Base-by-base conservation (phyloP, 2,113 vertebrate genomes). In the Glaucidium brasilianum region DNA sequence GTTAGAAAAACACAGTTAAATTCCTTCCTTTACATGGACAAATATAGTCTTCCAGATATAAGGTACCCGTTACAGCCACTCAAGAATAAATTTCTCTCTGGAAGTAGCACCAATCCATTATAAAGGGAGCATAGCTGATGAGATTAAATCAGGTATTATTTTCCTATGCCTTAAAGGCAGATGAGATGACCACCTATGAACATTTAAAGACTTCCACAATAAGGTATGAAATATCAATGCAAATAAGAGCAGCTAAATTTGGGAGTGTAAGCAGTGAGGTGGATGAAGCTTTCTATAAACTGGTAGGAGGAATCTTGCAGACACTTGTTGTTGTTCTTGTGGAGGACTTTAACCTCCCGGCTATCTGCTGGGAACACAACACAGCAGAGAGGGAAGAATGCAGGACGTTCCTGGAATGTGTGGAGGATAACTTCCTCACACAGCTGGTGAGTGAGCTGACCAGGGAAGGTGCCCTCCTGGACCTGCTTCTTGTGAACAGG, bases 61-160 rank as follows among this genome's bases (percentile, higher is more conserved):
- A 47, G 17, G 9, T 82, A n/a, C 5, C 50, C 19, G 37, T 23
- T 43, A 17, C 4, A 59, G 29, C 19, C 3, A 4, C 17, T 66
- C 11, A 74, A 49, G 19, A 95, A 39, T 49, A 60, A 45, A 52
- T 39, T 85, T 73, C 15, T 19, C 9, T 35, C 43, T n/a, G 45
- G 23, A 5, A 56, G 9, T 37, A 22, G 62, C 0, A 0, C 30
- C 3, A 0, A 59, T 71, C 85, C 1, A 0, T 62, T 64, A 12
- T 15, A 78, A 64, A 75, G 11, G 27, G n/a, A 58, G 4, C 63
- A 58, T 15, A 86, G 4, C 7, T 58, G 41, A 34, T 11, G 56
- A 76, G 10, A 55, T 93, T 82, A 83, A 85, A 76, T 16, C 5
- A 64, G 15, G 50, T 47, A 25, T 52, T 2, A 37, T 45, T 66